Evolutionary conservation across 2,113 vertebrate species (phyloP).

Genomic region (Bubo blakistoni): DNA sequence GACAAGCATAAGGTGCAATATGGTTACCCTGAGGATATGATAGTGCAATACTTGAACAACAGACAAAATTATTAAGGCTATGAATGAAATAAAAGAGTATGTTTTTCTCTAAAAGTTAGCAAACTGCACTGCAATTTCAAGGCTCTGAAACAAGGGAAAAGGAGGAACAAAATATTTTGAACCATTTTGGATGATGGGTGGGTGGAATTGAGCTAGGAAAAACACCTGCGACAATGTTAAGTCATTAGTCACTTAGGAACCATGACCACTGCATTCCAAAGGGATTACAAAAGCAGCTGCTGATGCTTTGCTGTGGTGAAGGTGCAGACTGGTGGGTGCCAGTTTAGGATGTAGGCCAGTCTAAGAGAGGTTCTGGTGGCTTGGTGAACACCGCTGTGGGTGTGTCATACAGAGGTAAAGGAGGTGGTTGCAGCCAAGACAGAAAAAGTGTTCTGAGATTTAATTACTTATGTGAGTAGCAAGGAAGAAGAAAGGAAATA

Average conservation of each 20-base stretch:
- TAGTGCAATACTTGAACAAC: not conserved
- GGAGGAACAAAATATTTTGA: not conserved
- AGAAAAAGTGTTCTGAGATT: slow-evolving; percentile 39
- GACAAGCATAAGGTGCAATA: not conserved
- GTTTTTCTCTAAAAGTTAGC: not conserved
- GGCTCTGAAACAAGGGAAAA: not conserved
- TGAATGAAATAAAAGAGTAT: not conserved
- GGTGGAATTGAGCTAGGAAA: slow-evolving; percentile 1
- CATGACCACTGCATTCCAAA: slow-evolving; percentile 30
- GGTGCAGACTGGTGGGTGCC: not conserved
- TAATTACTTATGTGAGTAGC: slow-evolving; percentile 15
- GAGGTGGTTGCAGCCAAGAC: not conserved
- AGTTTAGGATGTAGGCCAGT: not conserved
- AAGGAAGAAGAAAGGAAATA: slow-evolving; percentile 47
- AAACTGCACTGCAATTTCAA: not conserved
- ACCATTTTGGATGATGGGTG: not conserved
- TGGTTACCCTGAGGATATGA: not conserved
- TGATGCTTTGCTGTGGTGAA: slow-evolving; percentile 29
- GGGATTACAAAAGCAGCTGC: slow-evolving; percentile 13
- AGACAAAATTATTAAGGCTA: not conserved
- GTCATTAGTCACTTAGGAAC: slow-evolving; percentile 38
- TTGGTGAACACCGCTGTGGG: not conserved
- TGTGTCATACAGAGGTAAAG: not conserved
- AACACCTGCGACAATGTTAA: not conserved
- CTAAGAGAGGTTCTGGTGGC: not conserved